These are phyloP conservation scores for Drosophila kanapiae DNA, from an alignment of 1,140 invertebrate species.

Conservation along the genomic window DNA sequence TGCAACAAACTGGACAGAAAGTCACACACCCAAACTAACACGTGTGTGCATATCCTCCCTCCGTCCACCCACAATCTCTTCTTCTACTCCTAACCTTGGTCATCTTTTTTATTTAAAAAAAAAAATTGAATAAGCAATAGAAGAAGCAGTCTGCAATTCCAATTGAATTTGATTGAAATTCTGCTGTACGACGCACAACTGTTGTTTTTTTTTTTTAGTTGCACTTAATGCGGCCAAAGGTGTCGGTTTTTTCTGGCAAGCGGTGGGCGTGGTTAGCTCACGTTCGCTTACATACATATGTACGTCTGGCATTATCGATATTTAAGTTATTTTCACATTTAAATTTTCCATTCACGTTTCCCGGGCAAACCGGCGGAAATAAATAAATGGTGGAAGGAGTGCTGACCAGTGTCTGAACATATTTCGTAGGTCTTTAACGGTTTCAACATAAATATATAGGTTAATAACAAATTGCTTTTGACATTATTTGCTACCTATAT, in stretches of 20 bases:
- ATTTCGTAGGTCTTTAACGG: not conserved
- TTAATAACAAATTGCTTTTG: not conserved
- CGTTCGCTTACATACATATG: not conserved
- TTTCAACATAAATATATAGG: not conserved
- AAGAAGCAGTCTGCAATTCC: slow-evolving; percentile 23
- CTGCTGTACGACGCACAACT: slow-evolving; percentile 5
- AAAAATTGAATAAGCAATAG: not conserved
- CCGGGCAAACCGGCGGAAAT: slow-evolving; percentile 7
- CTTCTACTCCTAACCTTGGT: slow-evolving; percentile 1
- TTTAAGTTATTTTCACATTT: slow-evolving; percentile 19
- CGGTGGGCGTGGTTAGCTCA: not conserved
- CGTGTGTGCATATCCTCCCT: not conserved
- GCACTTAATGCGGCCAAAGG: slow-evolving; percentile 16
- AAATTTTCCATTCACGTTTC: slow-evolving; percentile 42
- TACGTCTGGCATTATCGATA: slow-evolving; percentile 19
- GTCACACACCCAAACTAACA: not conserved
- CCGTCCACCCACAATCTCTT: not conserved
- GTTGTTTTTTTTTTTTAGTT: slow-evolving; percentile 8
- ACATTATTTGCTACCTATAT: too few relatives aligned
- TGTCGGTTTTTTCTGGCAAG: not conserved
- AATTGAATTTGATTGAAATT: slow-evolving; percentile 68
- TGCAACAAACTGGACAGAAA: slow-evolving; percentile 49
- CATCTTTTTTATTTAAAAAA: slow-evolving; percentile 8
- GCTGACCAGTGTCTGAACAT: too few relatives aligned
- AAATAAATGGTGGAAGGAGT: too few relatives aligned